Evolutionary conservation across 2,888 invertebrate species (phyloP), one percentile per base, ranked within the genome.

Genomic region (Apamea sordens): DNA sequence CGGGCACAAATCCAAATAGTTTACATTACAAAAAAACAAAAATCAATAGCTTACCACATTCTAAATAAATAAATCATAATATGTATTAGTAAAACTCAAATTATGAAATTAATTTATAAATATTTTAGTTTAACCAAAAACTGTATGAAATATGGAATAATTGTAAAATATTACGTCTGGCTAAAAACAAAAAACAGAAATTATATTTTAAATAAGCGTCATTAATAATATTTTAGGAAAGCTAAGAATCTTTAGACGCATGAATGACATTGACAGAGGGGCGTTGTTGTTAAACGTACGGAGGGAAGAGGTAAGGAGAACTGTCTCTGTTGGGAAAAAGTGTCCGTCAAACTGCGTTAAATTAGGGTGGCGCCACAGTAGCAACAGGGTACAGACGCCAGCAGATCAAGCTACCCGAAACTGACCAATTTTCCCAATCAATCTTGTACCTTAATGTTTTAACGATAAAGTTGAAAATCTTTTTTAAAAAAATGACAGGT

Each of bases 181-280:
- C 71, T 71, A 71, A 11, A 70, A 71, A 21, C 36, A 36, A n/a
- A n/a, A n/a, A n/a, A 56, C 11, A 71, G 36, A 71, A 59, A 71
- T n/a, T 11, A 56, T 11, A 11, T n/a, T 8, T 8, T 24, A 10
- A 32, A 53, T 32, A 10, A 53, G 13, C 2, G 4, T 21, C 7
- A 4, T 8, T 24, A 15, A 10, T 32, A 28, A 68, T 56, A 56
- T 68, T 44, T 11, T 7, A 28, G 2, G 11, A 68, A 21, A 68
- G 28, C 28, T 68, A 15, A 32, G 32, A 2, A 32, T 32, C 36
- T 53, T 53, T 53, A 21, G 53, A 21, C 21, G 53, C 21, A 53
- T 21, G 21, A 53, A 21, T 21, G 18, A 53, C 53, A 53, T 53
- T 53, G 53, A 36, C 36, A 36, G 36, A 36, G 36, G 36, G 36